Percentiles rank a stretch among this genome's conserved stretches.
These are phyloP conservation scores for Nymphalis urticae DNA, from an alignment of 2,888 invertebrate species.

Conservation along the genomic window DNA sequence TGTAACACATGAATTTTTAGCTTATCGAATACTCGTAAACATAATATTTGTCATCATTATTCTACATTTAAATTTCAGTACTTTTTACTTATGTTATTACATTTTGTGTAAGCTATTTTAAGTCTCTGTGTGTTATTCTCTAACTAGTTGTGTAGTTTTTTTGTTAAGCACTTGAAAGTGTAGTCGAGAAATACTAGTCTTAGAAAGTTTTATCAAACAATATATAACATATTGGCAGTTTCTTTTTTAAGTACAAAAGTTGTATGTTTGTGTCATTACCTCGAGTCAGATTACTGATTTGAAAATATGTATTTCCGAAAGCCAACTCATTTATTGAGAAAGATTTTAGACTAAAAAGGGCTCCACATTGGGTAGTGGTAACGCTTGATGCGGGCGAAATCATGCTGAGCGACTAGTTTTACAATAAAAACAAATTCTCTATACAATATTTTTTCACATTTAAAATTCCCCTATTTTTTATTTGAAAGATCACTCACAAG, in stretches of 20 bases:
- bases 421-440: background rate
- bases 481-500: background rate
- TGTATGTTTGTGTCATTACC: too few species aligned
- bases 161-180: background rate
- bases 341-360: too few species aligned
- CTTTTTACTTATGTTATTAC: slow-evolving; percentile 16
- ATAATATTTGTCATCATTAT: background rate
- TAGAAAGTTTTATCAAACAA: background rate
- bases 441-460: background rate
- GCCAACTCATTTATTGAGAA: too few species aligned
- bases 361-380: too few species aligned
- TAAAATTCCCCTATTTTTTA: background rate
- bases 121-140: slow-evolving; percentile 10
- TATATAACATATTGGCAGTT: too few species aligned
- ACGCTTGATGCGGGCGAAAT: too few species aligned
- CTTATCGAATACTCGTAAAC: slow-evolving; percentile 12
- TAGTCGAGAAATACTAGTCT: background rate
- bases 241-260: too few species aligned
- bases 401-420: too few species aligned
- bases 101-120: slow-evolving; percentile 22
- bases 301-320: too few species aligned
- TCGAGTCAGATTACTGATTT: too few species aligned
- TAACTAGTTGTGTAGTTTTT: slow-evolving; percentile 12
- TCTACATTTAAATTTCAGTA: slow-evolving; percentile 17
- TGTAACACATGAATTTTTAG: background rate